These are phyloP conservation scores for Rissa tridactyla DNA, from an alignment of 2,113 vertebrate genomes.

Conservation along the genomic window DNA sequence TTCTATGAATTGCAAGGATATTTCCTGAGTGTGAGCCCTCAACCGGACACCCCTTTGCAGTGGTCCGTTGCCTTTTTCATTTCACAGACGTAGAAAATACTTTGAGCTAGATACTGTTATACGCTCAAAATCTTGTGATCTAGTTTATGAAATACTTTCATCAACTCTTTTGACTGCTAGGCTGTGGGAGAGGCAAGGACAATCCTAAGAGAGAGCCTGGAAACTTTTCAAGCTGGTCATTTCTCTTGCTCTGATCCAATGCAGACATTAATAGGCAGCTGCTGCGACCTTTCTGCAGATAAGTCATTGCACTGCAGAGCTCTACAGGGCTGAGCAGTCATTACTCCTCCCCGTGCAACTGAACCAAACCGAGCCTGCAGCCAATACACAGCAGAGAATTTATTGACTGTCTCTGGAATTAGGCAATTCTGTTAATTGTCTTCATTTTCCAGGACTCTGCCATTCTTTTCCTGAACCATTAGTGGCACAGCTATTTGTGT, in stretches of 20 bases:
- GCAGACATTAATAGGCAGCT: neutral
- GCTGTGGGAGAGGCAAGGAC: neutral
- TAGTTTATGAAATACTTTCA: neutral
- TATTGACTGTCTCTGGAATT: neutral
- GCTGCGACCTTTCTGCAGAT: neutral
- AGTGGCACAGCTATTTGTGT: neutral
- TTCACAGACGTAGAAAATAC: neutral
- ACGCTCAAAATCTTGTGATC: neutral
- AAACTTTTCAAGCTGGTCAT: neutral
- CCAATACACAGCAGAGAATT: neutral
- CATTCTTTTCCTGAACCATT: neutral
- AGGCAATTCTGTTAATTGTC: conserved; percentile 33
- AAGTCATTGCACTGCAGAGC: neutral
- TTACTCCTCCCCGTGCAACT: neutral
- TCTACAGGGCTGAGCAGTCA: neutral
- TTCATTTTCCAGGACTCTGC: neutral
- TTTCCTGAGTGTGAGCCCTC: neutral
- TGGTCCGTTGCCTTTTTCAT: neutral
- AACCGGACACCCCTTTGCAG: neutral
- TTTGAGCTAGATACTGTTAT: neutral
- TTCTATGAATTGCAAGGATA: neutral
- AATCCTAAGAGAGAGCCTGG: neutral
- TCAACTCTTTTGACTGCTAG: neutral
- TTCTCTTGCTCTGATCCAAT: neutral
- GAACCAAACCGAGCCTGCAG: neutral